Evolutionary conservation across 2,113 vertebrate genomes (phyloP).

Genomic region (Stegastes partitus): DNA sequence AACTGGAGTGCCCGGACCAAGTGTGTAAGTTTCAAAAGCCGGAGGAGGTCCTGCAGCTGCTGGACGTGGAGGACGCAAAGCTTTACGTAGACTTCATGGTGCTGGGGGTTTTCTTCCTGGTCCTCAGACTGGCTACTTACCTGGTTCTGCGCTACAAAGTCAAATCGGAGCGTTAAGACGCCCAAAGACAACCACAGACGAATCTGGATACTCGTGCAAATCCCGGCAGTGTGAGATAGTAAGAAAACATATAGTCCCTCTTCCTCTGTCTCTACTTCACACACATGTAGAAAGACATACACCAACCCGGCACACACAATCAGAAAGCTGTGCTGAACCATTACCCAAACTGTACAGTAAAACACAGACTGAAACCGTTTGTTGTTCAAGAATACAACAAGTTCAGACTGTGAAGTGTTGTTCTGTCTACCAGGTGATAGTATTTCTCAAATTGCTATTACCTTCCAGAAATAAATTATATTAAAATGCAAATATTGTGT

Average conservation of each 20-base stretch:
- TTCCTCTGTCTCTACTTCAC: constrained; percentile 44
- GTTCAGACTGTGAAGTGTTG: constrained; percentile 18
- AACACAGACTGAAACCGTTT: constrained; percentile 41
- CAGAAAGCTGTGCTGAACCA: constrained; percentile 49
- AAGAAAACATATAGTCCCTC: constrained; percentile 48
- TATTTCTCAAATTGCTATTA: constrained; percentile 36
- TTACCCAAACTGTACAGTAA: constrained; percentile 56
- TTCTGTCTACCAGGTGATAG: constrained; percentile 19
- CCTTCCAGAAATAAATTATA: not conserved
- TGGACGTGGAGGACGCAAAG: constrained; percentile 95
- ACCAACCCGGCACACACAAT: constrained; percentile 32
- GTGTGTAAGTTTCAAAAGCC: constrained; percentile 94
- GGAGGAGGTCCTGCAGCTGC: constrained; percentile 90
- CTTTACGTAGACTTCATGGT: constrained; percentile 97
- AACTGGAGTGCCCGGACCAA: constrained; percentile 89
- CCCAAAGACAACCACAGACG: constrained; percentile 9
- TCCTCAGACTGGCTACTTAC: constrained; percentile 94
- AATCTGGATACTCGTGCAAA: constrained; percentile 37
- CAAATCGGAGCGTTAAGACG: constrained; percentile 92
- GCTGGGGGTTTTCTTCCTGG: constrained; percentile 94
- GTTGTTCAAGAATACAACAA: constrained; percentile 29
- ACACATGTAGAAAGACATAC: constrained; percentile 38
- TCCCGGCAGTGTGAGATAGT: constrained; percentile 49
- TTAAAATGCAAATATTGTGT: constrained; percentile 37
- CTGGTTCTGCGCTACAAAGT: constrained; percentile 96